Base-by-base conservation (phyloP, 2,113 vertebrate species). In the Archilochus colubris region DNA sequence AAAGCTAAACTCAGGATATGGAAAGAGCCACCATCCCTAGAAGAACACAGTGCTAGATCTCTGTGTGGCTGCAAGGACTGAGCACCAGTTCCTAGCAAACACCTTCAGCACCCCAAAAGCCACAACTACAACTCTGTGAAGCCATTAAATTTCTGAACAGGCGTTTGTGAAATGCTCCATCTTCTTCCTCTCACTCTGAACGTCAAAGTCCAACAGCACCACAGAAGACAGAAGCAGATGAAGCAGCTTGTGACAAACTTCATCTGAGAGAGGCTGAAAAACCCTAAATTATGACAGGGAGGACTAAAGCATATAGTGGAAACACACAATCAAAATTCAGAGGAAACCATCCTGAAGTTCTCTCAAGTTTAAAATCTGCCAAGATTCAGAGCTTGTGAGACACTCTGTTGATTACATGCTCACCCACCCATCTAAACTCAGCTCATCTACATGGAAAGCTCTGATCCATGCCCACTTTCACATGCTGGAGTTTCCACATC, bases 371-470 rank as follows among this genome's bases (percentile, higher is more conserved):
- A 73, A 88, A 73, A 64, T 23, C 46, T 64, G 55, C 64, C 57
- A 78, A 67, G 64, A 77, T 51, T 70, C 64, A 78, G 66, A 76
- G 31, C 14, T 36, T 51, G 30, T 0, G 2, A 74, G 79, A 64
- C 17, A 38, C 27, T 5, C 40, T 50, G 48, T 72, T 62, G 51
- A 68, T 44, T 66, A 36, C 13, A 86, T 54, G 50, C 27, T n/a
- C 59, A 69, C 4, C 11, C 51, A 64, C 10, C 15, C 6, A 2
- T 23, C 74, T 67, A 50, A 89, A 74, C n/a, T 58, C 23, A 46
- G 43, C 6, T 40, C 0, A 0, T 13, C 75, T 66, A 83, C 31
- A 59, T 1, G 4, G 31, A 28, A 10, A 6, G 0, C 30, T 69
- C 59, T 67, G 57, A 67, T 28, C 64, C 43, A 51, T 46, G 58